Base-by-base conservation (phyloP, 2,888 invertebrate species). In the Xanthorhoe spadicearia region DNA sequence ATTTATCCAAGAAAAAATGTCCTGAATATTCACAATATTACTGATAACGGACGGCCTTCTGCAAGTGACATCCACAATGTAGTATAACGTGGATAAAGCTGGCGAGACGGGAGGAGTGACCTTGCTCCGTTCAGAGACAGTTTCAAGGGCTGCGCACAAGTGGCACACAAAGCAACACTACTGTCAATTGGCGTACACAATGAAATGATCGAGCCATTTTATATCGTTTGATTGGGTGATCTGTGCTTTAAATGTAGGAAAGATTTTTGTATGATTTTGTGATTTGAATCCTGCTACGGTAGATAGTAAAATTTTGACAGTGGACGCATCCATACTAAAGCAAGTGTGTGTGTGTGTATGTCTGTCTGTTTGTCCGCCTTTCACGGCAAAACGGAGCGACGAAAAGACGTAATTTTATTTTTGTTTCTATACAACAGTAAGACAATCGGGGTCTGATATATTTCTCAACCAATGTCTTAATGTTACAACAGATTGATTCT, bases 91-190 rank as follows among this genome's bases (percentile, higher is more conserved):
- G 32, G 53, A 35, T 53, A 53, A 53, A 32, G 28, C 53, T 53
- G 53, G n/a, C 28, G 52, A 32, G 32, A 32, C 52, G 23, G 53
- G 28, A 53, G 53, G 35, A 53, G 23, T 48, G 48, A 48, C 48
- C 48, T 48, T 48, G 48, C 19, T 52, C 52, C 52, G 28, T 23
- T 51, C 19, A 51, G 51, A 52, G 52, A 52, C 52, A 52, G 52
- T 48, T 48, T 48, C 48, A 48, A 48, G 48, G 48, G 48, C 48
- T 48, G 15, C 48, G 8, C 48, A 48, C 48, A 48, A 48, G 48
- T 48, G 48, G 17, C 13, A 48, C 48, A 48, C 48, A 48, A 48
- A 48, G 48, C 48, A 17, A 2, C 23, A 17, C 15, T 43, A 13
- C 43, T 10, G 43, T 17, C 48, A 48, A 48, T 48, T 48, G 48